Conservation (phyloP, 2,888 invertebrate genomes). For the Cecidostiba fungosa region DNA sequence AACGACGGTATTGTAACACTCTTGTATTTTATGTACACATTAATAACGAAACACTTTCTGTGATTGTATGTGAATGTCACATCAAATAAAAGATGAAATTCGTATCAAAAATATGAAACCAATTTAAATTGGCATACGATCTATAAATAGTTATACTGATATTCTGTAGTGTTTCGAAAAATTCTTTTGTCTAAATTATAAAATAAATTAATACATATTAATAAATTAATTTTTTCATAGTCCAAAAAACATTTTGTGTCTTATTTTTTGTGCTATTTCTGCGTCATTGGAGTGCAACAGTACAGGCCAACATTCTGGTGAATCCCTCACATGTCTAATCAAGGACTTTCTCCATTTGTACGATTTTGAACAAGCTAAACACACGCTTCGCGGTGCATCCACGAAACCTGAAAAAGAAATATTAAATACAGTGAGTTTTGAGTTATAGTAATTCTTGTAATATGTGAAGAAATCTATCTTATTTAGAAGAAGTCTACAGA, state of each 20-base stretch:
- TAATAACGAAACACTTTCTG: not conserved
- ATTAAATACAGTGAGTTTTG: slow-evolving; percentile 31
- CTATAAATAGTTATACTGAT: not conserved
- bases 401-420: slow-evolving; percentile 74
- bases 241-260: slow-evolving; percentile 70
- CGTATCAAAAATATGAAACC: slow-evolving; percentile 9
- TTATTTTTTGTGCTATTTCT: slow-evolving; percentile 75
- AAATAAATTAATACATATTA: not conserved
- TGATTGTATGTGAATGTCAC: not conserved
- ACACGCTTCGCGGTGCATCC: slow-evolving; percentile 66
- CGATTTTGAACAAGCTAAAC: slow-evolving; percentile 76
- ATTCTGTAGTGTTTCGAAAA: not conserved
- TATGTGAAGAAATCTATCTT: not conserved
- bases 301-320: slow-evolving; percentile 77
- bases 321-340: slow-evolving; percentile 77
- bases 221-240: slow-evolving; percentile 7
- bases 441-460: not conserved
- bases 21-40: not conserved
- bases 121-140: not conserved
- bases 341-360: slow-evolving; percentile 79
- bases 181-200: not conserved
- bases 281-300: slow-evolving; percentile 75
- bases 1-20: not conserved
- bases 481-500: not conserved
- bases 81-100: not conserved